Percentiles rank a stretch among this genome's conserved stretches.
phyloP scores from a whole-genome alignment of 2,113 vertebrate species.

The Nothocercus nigrocapillus region DNA sequence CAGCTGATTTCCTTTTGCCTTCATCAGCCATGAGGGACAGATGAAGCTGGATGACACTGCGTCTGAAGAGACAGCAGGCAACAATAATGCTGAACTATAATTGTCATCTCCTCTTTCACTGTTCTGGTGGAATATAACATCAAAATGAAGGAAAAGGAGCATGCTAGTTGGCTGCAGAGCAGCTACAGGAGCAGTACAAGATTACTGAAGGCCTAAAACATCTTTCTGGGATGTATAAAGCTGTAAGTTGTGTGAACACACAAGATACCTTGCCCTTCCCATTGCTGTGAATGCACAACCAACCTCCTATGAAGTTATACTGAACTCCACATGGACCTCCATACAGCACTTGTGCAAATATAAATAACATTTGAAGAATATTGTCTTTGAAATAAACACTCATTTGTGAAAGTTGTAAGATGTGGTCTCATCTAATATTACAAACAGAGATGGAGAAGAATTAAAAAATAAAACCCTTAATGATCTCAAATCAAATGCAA shows the following conservation, averaged over 20 bases:
- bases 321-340: not conserved
- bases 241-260: not conserved
- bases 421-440: not conserved
- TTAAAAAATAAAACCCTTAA: not conserved
- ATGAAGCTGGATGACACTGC: not conserved
- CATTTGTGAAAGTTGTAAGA: not conserved
- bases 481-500: not conserved
- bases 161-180: not conserved
- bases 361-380: not conserved
- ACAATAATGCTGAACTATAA: not conserved
- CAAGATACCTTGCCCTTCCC: not conserved
- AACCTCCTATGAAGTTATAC: not conserved
- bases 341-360: not conserved
- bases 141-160: not conserved
- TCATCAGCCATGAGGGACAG: not conserved
- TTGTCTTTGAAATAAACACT: not conserved
- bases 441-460: not conserved
- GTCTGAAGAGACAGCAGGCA: not conserved
- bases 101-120: not conserved
- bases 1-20: not conserved
- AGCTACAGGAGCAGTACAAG: not conserved
- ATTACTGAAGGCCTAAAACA: not conserved
- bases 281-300: not conserved
- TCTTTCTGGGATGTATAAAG: not conserved
- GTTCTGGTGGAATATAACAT: not conserved